Percentiles rank a stretch among this genome's conserved stretches.
phyloP scores from a whole-genome alignment of 1,140 invertebrate genomes.

The Aphelinus atriplicis region DNA sequence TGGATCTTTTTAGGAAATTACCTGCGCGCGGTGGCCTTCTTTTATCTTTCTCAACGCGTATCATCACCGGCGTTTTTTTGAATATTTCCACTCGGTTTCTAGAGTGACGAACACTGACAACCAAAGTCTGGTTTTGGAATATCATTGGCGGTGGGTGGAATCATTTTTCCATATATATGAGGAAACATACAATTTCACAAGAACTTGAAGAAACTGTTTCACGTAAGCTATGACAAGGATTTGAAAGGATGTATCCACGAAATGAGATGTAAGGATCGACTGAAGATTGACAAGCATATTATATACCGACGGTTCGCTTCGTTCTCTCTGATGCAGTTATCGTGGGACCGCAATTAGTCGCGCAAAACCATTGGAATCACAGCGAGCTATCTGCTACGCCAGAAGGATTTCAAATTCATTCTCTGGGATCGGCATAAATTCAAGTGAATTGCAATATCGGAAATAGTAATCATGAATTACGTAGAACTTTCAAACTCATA shows the following conservation, averaged over 20 bases:
- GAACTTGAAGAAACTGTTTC: too few species aligned
- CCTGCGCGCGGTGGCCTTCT: slow-evolving; percentile 27
- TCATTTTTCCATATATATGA: too few species aligned
- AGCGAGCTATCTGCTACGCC: not conserved
- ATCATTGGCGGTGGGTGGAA: too few species aligned
- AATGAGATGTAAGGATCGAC: too few species aligned
- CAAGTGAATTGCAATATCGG: slow-evolving; percentile 28
- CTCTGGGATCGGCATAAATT: slow-evolving; percentile 36
- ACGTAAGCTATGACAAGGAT: too few species aligned
- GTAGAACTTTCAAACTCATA: not conserved
- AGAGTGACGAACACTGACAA: too few species aligned
- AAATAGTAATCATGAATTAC: slow-evolving; percentile 17
- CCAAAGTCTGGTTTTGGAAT: too few species aligned
- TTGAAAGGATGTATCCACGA: too few species aligned
- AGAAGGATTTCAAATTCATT: slow-evolving; percentile 33
- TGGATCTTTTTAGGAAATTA: slow-evolving; percentile 60
- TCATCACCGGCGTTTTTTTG: not conserved
- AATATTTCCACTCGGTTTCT: not conserved
- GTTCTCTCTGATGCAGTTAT: too few species aligned
- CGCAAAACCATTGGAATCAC: slow-evolving; percentile 14
- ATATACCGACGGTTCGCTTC: too few species aligned
- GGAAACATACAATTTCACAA: too few species aligned
- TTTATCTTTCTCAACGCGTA: not conserved
- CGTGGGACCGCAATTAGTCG: slow-evolving; percentile 17
- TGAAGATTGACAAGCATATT: too few species aligned